Base-by-base conservation (phyloP, 2,113 vertebrate species). In the Saimiri boliviensis region DNA sequence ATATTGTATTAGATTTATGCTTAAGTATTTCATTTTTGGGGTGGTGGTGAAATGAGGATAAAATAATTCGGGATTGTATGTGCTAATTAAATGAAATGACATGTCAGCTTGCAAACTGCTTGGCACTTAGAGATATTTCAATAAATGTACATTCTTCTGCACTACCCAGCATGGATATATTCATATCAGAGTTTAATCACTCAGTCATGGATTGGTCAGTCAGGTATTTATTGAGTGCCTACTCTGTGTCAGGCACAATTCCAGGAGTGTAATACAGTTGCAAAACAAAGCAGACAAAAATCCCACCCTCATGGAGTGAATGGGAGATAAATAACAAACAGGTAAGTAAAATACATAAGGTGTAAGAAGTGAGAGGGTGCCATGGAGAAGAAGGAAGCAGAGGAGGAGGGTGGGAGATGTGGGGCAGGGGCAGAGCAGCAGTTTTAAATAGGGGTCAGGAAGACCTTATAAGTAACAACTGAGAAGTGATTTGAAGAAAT, bases 61-160 rank as follows among this genome's bases (percentile, higher is more conserved):
- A 54, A 83, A 80, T 84, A 47, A 56, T 32, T 93, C 40, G 30
- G 68, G 84, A 92, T n/a, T 95, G 27, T 89, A 17, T 58, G 49
- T 80, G n/a, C 40, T 32, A 70, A 14, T 82, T 83, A 89, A 90
- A 37, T n/a, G 42, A 91, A 30, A 58, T 54, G 37, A 37, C 42
- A 27, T 70, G n/a, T 86, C 87, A 80, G 83, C 63, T 91, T 93
- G 94, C 17, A 93, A 90, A 94, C 40, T 54, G 17, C 32, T 56
- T 73, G 47, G 20, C 30, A 27, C 60, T 71, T 89, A 45, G 70
- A 81, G 6, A 42, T 49, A 20, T 80, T 95, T 73, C 27, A 80
- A 47, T 37, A 88, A 93, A 54, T 74, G 73, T 63, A 11, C 27
- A 81, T 81, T 80, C n/a, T 23, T 35, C 25, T 47, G 49, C 8